A percentile compares a stretch with the other conserved stretches of the same genome.
Conservation (phyloP, 2,797 vertebrate species). For the Vespertilio murinus region DNA sequence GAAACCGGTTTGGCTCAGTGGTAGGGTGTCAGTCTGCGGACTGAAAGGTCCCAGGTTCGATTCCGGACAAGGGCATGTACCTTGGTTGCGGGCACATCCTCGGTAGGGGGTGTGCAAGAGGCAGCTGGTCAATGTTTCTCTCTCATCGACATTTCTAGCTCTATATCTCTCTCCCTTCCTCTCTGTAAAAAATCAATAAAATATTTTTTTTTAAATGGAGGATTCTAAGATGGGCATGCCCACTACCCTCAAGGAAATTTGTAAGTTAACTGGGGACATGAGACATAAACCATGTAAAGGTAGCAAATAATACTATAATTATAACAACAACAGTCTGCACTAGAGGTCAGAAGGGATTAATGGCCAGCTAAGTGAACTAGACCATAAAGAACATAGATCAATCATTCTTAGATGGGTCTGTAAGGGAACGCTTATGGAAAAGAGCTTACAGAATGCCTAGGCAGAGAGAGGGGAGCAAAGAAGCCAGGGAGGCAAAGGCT, state of each 20-base stretch:
- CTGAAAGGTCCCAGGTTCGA: too few relatives aligned
- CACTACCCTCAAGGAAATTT: slow-evolving; percentile 48
- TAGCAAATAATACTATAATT: slow-evolving; percentile 59
- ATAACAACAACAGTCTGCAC: slow-evolving; percentile 45
- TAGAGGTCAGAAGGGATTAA: slow-evolving; percentile 48
- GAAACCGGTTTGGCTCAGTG: too few relatives aligned
- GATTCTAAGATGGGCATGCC: background rate
- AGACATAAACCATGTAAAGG: slow-evolving; percentile 45
- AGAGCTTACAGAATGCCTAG: background rate
- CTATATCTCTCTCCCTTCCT: too few relatives aligned
- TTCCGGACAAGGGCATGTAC: too few relatives aligned
- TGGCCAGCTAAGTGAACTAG: background rate
- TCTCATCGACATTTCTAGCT: too few relatives aligned
- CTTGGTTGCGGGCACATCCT: too few relatives aligned
- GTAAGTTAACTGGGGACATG: background rate
- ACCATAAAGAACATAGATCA: slow-evolving; percentile 38
- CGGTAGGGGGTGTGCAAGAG: too few relatives aligned
- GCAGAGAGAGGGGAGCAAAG: background rate
- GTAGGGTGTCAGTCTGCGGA: too few relatives aligned
- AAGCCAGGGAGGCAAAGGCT: background rate
- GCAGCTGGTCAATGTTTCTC: too few relatives aligned
- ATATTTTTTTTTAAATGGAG: too few relatives aligned
- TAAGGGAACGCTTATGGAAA: background rate
- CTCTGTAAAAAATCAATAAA: too few relatives aligned
- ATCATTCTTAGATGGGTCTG: slow-evolving; percentile 1